Base-by-base conservation (phyloP, 1,140 invertebrate genomes). In the Choristoneura fumiferana region DNA sequence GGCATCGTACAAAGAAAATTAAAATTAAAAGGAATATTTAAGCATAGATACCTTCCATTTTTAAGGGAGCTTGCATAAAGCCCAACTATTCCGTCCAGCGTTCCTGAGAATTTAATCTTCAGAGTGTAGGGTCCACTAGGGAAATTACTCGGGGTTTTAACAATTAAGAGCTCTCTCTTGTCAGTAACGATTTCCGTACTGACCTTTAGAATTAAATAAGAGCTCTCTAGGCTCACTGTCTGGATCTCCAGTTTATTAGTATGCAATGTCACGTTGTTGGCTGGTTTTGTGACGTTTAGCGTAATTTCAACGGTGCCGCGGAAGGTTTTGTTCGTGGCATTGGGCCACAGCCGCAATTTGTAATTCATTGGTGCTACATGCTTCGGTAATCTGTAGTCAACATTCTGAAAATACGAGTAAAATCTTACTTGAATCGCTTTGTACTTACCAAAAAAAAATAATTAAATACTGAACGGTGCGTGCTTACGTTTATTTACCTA, bases 21-120 rank as follows among this genome's bases (percentile, higher is more conserved):
- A n/a, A n/a, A n/a, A n/a, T n/a, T n/a, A n/a, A n/a, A n/a, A n/a
- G n/a, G n/a, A n/a, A n/a, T n/a, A n/a, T n/a, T n/a, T n/a, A n/a
- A n/a, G n/a, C n/a, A n/a, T n/a, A 85, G 81, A 85, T 75, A 90
- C 89, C 65, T 60, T 40, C 74, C 73, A 59, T 74, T 78, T 57
- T 76, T 76, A 12, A 87, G 62, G 8, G 63, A 73, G 62, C 89
- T 90, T 15, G 66, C 60, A 64, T 90, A 90, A 55, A 89, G 77
- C 56, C 85, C 85, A 52, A 90, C 73, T 29, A 87, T 76, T 62
- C 77, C 76, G 9, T 81, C 75, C 39, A 90, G 37, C 35, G 45
- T 76, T 62, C 89, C 89, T 17, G 63, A 56, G 60, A 86, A 89
- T 2, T 54, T 13, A 36, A 90, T 72, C 17, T 58, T 35, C 8